These are phyloP conservation scores for Malurus leucopterus DNA, from an alignment of 2,797 vertebrate genomes.

Conservation along the genomic window DNA sequence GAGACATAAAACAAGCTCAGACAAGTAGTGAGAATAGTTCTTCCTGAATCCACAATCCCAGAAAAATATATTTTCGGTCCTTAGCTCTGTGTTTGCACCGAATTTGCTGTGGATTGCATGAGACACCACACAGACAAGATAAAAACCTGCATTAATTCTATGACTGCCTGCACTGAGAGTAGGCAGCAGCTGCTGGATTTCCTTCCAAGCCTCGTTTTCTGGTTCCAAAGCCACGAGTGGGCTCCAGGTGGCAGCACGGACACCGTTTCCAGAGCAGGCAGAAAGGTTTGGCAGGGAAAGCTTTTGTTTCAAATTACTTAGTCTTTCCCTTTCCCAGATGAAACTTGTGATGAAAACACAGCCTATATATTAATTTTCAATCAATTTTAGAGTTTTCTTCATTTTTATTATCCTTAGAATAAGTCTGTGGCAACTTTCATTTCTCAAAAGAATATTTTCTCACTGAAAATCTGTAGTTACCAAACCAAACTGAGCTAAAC, in stretches of 20 bases:
- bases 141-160: background rate
- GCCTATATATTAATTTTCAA: background rate
- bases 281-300: background rate
- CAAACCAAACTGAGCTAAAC: background rate
- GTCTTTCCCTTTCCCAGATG: background rate
- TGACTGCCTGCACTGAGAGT: background rate
- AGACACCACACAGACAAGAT: background rate
- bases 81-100: background rate
- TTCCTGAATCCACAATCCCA: accelerated
- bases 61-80: background rate
- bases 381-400: background rate
- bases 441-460: background rate
- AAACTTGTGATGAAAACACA: background rate
- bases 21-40: background rate
- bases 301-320: background rate
- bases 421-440: background rate
- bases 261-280: background rate
- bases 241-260: constrained; percentile 13
- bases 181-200: background rate
- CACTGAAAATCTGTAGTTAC: background rate
- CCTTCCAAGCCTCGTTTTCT: background rate
- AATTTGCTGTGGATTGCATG: background rate
- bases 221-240: background rate
- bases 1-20: background rate
- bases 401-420: background rate